These are phyloP conservation scores for Venustoraphidia nigricollis DNA, from an alignment of 2,888 invertebrate genomes.

Conservation along the genomic window DNA sequence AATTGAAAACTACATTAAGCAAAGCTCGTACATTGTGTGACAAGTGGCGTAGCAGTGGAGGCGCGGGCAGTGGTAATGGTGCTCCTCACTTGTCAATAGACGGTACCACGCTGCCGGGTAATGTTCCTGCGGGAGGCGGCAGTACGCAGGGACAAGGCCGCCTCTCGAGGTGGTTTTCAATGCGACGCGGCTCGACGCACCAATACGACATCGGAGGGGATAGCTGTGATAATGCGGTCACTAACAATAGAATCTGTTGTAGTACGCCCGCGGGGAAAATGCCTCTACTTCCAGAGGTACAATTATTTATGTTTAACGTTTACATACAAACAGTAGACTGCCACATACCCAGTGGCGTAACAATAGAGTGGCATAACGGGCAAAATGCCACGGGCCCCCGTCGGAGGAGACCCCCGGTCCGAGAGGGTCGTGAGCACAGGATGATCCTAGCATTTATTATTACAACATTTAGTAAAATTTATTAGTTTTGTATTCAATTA, in stretches of 20 bases:
- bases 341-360: no score
- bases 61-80: constrained; percentile 20
- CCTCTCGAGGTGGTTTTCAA: constrained; percentile 79
- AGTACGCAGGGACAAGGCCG: constrained; percentile 37
- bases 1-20: constrained; percentile 64
- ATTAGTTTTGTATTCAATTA: no score
- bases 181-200: constrained; percentile 65
- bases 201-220: constrained; percentile 55
- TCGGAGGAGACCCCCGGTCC: no score
- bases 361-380: no score
- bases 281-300: constrained; percentile 69
- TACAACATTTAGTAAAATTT: no score
- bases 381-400: no score
- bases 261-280: constrained; percentile 43
- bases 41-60: constrained; percentile 48
- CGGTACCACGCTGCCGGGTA: constrained; percentile 18
- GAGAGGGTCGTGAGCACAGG: no score
- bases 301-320: constrained; percentile 4
- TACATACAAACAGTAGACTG: not conserved
- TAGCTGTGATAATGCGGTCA: not conserved
- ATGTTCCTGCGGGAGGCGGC: constrained; percentile 19
- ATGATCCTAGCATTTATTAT: no score
- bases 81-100: constrained; percentile 20
- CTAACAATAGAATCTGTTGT: not conserved
- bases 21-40: constrained; percentile 72